Conservation (phyloP, 2,888 invertebrate species). For the Augochlorella aurata region DNA sequence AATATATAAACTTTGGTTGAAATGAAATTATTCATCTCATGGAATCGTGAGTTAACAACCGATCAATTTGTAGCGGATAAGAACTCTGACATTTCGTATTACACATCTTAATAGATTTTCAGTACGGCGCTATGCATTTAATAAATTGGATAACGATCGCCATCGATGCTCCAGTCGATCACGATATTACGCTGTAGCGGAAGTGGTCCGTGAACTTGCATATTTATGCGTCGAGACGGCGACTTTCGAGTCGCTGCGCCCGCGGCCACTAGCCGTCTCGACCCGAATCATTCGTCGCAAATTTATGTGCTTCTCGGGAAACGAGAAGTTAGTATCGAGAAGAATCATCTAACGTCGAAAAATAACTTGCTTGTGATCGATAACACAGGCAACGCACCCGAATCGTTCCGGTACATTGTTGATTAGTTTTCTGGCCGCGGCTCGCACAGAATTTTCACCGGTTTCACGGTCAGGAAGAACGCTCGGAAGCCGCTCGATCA, state of each 20-base stretch:
- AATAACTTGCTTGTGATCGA: slow-evolving; percentile 20
- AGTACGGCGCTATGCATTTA: background rate
- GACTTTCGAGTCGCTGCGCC: slow-evolving; percentile 4
- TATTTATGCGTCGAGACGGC: slow-evolving; percentile 19
- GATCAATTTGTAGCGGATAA: no score
- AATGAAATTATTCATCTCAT: no score
- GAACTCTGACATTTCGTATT: no score
- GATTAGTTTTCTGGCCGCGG: slow-evolving; percentile 14
- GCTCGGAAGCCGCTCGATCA: slow-evolving; percentile 12
- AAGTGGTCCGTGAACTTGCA: slow-evolving; percentile 27
- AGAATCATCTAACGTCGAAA: slow-evolving; percentile 34
- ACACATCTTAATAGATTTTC: no score
- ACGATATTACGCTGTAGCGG: slow-evolving; percentile 22
- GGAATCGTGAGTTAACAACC: no score
- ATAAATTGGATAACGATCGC: background rate
- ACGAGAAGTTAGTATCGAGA: background rate
- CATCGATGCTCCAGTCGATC: background rate
- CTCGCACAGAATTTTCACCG: slow-evolving; percentile 34
- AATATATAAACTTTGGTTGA: no score
- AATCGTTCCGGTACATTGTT: slow-evolving; percentile 20
- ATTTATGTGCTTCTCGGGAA: slow-evolving; percentile 15
- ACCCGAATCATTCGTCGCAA: slow-evolving; percentile 1
- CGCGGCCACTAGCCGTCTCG: background rate
- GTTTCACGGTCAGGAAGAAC: background rate
- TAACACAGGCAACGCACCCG: slow-evolving; percentile 25